Evolutionary conservation across 2,113 vertebrate species (phyloP).

Genomic region (Puntigrus tetrazona): DNA sequence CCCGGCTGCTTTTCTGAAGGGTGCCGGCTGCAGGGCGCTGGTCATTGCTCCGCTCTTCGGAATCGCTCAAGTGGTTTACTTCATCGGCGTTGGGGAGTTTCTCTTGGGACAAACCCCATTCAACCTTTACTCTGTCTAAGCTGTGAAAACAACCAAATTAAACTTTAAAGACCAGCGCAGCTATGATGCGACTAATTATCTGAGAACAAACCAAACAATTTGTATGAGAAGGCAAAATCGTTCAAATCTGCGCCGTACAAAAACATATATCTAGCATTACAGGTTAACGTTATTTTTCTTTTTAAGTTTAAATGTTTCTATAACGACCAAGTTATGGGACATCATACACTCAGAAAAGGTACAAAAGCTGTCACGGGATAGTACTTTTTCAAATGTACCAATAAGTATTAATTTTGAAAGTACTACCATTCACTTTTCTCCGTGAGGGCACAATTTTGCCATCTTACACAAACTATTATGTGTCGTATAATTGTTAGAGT

Average conservation of each 20-base stretch:
- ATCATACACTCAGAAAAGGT: background rate
- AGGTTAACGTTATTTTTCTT: too few relatives aligned
- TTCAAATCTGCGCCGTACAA: background rate
- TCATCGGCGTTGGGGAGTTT: constrained; percentile 79
- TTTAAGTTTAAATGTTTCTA: background rate
- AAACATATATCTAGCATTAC: background rate
- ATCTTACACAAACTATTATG: background rate
- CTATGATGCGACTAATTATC: constrained; percentile 35
- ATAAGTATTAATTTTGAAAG: background rate
- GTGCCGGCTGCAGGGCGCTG: constrained; percentile 78
- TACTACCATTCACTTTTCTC: background rate
- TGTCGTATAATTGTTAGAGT: background rate
- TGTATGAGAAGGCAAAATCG: too few relatives aligned
- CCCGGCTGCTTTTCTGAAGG: constrained; percentile 78
- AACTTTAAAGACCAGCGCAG: constrained; percentile 51
- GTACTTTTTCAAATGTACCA: background rate
- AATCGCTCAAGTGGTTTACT: constrained; percentile 82
- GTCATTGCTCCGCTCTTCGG: constrained; percentile 84
- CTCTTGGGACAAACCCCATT: constrained; percentile 75
- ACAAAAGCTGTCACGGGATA: background rate
- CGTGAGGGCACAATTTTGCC: background rate
- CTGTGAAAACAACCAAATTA: constrained; percentile 39
- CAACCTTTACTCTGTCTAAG: constrained; percentile 70
- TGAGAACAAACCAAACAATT: background rate
- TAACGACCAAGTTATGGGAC: background rate